Conservation (phyloP, 1,140 invertebrate genomes). For the Cyrtorhinus lividipennis region DNA sequence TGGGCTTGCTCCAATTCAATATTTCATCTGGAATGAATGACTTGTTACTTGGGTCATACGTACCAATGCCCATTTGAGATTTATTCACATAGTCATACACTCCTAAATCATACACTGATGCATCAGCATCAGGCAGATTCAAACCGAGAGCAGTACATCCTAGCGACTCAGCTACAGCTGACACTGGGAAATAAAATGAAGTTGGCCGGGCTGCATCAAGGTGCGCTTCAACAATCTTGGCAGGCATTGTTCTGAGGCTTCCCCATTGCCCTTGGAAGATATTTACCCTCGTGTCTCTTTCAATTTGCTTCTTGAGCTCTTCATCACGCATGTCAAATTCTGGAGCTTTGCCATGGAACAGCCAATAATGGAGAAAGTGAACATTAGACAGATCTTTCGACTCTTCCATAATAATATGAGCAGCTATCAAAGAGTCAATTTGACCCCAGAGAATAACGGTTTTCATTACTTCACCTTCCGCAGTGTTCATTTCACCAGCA, state of each 20-base stretch:
- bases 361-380: neutral
- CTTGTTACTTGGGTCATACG: neutral
- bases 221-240: neutral
- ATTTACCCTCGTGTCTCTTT: neutral
- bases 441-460: neutral
- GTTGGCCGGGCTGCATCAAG: neutral
- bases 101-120: neutral
- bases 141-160: neutral
- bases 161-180: neutral
- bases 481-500: neutral
- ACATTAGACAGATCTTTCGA: neutral
- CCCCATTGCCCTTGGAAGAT: neutral
- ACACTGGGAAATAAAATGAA: neutral
- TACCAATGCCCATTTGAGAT: neutral
- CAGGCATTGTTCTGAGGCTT: neutral
- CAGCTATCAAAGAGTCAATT: neutral
- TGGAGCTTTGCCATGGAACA: neutral
- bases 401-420: neutral
- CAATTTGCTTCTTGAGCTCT: neutral
- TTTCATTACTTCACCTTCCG: neutral
- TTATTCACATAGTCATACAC: neutral
- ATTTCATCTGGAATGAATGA: constrained; percentile 17
- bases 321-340: neutral
- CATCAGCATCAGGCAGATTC: neutral
- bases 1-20: constrained; percentile 35